These are phyloP conservation scores for Lepidochitona cinerea DNA, from an alignment of 2,888 invertebrate genomes.

Conservation along the genomic window DNA sequence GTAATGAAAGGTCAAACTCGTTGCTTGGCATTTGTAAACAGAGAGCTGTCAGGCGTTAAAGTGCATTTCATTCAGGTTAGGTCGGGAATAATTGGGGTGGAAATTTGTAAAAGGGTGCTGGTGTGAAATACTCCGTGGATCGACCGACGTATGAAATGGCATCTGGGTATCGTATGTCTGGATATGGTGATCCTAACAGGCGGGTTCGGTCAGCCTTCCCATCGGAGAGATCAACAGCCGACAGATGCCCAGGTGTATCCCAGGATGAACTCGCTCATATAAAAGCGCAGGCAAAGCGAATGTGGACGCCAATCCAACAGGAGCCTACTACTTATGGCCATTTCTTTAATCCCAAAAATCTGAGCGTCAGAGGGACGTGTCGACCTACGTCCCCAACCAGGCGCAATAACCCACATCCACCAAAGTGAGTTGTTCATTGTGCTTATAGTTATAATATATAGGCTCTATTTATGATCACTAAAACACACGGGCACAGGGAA, in stretches of 20 bases:
- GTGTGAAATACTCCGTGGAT: no score
- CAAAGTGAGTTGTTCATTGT: slow-evolving; percentile 45
- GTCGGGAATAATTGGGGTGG: no score
- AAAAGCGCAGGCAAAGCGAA: slow-evolving; percentile 43
- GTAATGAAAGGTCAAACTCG: slow-evolving; percentile 11
- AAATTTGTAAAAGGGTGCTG: no score
- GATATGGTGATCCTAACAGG: slow-evolving; percentile 56
- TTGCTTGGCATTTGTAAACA: slow-evolving; percentile 53
- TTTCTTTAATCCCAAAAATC: slow-evolving; percentile 37
- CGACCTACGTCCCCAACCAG: slow-evolving; percentile 55
- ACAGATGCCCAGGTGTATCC: slow-evolving; percentile 25
- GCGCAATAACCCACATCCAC: slow-evolving; percentile 63
- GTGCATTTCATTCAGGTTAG: no score
- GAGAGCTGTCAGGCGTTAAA: slow-evolving; percentile 59
- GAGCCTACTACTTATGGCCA: slow-evolving; percentile 53
- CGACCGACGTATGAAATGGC: slow-evolving; percentile 55
- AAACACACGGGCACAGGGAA: no score
- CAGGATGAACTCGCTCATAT: slow-evolving; percentile 44
- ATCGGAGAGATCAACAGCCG: slow-evolving; percentile 35
- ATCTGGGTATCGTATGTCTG: slow-evolving; percentile 60
- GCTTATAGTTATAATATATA: no score
- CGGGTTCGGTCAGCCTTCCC: slow-evolving; percentile 51
- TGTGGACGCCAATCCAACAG: slow-evolving; percentile 44
- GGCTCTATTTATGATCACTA: no score
- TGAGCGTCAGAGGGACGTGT: slow-evolving; percentile 40